Evolutionary conservation across 2,113 vertebrate genomes (phyloP).

Genomic region (Eretmochelys imbricata): DNA sequence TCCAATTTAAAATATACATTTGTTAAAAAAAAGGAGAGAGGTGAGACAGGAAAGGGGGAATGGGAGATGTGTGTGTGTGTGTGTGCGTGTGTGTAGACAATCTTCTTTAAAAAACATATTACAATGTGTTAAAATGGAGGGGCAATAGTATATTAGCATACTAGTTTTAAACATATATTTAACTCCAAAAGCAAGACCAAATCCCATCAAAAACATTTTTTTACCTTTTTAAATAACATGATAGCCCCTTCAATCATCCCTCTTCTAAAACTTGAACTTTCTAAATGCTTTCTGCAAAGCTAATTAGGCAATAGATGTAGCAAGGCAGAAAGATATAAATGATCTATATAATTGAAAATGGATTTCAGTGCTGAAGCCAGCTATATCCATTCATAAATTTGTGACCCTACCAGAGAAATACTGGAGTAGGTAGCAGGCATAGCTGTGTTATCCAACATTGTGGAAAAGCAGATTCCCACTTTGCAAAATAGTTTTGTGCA

Average conservation of each 20-base stretch:
- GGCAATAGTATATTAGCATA: accelerated
- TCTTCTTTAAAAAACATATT: not conserved
- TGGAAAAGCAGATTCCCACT: not conserved
- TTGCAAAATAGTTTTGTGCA: not conserved
- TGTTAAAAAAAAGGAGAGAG: not conserved
- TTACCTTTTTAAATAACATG: not conserved
- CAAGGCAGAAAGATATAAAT: not conserved
- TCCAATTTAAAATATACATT: not conserved
- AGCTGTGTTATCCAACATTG: not conserved
- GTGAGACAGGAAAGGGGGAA: not conserved
- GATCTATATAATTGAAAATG: not conserved
- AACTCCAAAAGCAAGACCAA: not conserved
- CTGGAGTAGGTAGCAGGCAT: not conserved
- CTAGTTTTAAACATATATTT: not conserved
- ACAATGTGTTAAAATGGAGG: not conserved
- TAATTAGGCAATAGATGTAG: not conserved
- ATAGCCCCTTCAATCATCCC: not conserved
- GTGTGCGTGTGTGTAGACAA: not conserved
- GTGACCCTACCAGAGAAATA: not conserved
- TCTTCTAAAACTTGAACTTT: not conserved
- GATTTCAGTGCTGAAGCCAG: not conserved
- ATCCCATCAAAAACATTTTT: not conserved
- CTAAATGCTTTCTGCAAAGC: not conserved
- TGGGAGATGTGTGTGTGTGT: too few species aligned
- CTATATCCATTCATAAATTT: not conserved